Percentiles rank a stretch among this genome's conserved stretches.
Evolutionary conservation across 2,113 vertebrate genomes (phyloP).

Genomic region (Marcusenius ussheri): DNA sequence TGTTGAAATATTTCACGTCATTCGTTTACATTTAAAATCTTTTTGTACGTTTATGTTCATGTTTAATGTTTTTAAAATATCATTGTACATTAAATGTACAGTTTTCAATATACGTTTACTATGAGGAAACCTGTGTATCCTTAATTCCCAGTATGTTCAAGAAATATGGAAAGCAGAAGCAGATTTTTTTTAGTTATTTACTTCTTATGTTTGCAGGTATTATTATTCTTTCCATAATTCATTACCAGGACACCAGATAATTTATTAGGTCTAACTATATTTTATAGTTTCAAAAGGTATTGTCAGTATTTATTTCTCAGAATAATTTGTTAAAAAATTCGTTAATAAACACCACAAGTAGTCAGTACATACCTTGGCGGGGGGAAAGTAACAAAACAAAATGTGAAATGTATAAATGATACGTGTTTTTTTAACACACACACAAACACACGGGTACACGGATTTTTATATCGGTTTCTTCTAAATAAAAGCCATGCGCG

Average conservation of each 20-base stretch:
- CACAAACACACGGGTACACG: background rate
- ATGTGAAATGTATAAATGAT: too few relatives aligned
- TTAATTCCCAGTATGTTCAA: background rate
- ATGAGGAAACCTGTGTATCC: background rate
- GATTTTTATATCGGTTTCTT: background rate
- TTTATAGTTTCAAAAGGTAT: background rate
- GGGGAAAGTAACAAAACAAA: background rate
- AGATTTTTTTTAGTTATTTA: background rate
- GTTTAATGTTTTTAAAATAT: background rate
- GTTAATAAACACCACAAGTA: background rate
- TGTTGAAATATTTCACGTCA: background rate
- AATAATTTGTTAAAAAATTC: too few relatives aligned
- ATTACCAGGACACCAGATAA: background rate
- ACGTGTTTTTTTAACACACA: too few relatives aligned
- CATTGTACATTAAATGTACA: background rate
- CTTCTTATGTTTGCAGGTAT: too few relatives aligned
- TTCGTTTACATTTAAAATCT: background rate
- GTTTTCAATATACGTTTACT: background rate
- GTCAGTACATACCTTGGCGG: too few relatives aligned
- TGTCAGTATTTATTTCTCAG: background rate
- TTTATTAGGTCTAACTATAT: background rate
- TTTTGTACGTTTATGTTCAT: background rate
- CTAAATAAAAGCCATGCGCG: background rate
- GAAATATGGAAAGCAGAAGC: background rate
- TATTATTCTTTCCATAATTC: too few relatives aligned